Percentiles rank a stretch among this genome's conserved stretches.
These are phyloP conservation scores for Volucella bombylans DNA, from an alignment of 2,888 invertebrate genomes.

Conservation along the genomic window DNA sequence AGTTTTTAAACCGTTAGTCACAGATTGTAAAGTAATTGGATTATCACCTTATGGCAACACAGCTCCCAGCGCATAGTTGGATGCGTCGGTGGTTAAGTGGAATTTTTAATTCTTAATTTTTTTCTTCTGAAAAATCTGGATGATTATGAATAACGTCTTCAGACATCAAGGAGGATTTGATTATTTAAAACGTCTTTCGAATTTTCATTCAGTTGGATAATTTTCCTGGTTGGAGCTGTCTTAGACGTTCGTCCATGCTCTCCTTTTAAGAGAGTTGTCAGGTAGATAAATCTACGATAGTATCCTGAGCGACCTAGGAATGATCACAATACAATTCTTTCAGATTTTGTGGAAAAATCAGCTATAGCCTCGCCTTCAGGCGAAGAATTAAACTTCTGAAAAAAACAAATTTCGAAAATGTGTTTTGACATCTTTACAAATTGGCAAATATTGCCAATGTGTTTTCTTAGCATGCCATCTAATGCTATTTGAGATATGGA, in stretches of 20 bases:
- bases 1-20: too few species aligned
- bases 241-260: too few species aligned
- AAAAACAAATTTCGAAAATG: slow-evolving; percentile 10
- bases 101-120: slow-evolving; percentile 15
- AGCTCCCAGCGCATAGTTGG: too few species aligned
- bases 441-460: too few species aligned
- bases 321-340: slow-evolving; percentile 15
- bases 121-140: too few species aligned
- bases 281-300: slow-evolving; percentile 17
- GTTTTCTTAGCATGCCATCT: slow-evolving; percentile 51
- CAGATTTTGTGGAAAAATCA: not conserved
- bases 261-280: slow-evolving; percentile 5
- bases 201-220: not conserved
- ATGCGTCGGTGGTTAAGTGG: slow-evolving; percentile 8
- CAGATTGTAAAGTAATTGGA: slow-evolving; percentile 12
- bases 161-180: slow-evolving; percentile 16
- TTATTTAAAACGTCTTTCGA: not conserved
- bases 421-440: slow-evolving; percentile 21
- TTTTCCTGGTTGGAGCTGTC: not conserved
- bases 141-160: slow-evolving; percentile 11
- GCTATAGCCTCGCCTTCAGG: slow-evolving; percentile 65
- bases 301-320: slow-evolving; percentile 2
- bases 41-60: slow-evolving; percentile 7
- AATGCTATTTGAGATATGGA: slow-evolving; percentile 41
- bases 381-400: slow-evolving; percentile 37